These are phyloP conservation scores for Ceratina japonica DNA, from an alignment of 1,140 invertebrate species.

Conservation along the genomic window DNA sequence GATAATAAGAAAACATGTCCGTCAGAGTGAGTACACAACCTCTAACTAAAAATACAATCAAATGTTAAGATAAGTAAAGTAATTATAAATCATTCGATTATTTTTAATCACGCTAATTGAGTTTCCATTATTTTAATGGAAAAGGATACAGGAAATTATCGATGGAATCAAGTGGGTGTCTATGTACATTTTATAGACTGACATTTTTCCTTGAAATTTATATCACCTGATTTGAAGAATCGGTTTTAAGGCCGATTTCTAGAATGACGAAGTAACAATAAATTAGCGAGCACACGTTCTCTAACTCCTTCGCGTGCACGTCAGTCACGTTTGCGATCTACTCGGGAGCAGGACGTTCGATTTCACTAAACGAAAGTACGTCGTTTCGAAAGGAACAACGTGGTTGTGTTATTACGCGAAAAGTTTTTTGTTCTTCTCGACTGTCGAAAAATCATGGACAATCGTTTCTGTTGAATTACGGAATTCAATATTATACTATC, in stretches of 20 bases:
- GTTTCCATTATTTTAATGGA: not conserved
- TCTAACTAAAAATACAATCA: not conserved
- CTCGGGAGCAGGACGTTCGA: conserved; percentile 37
- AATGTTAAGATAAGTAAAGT: not conserved
- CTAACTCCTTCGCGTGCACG: not conserved
- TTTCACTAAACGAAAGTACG: conserved; percentile 40
- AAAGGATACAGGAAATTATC: not conserved
- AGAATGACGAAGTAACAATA: conserved; percentile 13
- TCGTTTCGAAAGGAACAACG: not conserved
- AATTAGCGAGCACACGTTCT: conserved; percentile 11
- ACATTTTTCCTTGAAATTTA: not conserved
- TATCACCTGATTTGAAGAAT: not conserved
- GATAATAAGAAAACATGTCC: not conserved
- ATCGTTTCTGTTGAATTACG: not conserved
- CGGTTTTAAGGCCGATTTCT: conserved; percentile 65
- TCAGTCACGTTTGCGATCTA: conserved; percentile 53
- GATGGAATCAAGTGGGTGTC: not conserved
- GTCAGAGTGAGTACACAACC: conserved; percentile 2
- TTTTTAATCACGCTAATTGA: not conserved
- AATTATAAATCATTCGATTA: not conserved
- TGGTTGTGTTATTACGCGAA: too few species aligned
- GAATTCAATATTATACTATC: not conserved
- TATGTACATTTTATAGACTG: not conserved
- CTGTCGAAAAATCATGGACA: not conserved
- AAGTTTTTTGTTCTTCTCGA: not conserved